Base-by-base conservation (phyloP, 1,140 invertebrate species). In the Conus ventricosus region DNA sequence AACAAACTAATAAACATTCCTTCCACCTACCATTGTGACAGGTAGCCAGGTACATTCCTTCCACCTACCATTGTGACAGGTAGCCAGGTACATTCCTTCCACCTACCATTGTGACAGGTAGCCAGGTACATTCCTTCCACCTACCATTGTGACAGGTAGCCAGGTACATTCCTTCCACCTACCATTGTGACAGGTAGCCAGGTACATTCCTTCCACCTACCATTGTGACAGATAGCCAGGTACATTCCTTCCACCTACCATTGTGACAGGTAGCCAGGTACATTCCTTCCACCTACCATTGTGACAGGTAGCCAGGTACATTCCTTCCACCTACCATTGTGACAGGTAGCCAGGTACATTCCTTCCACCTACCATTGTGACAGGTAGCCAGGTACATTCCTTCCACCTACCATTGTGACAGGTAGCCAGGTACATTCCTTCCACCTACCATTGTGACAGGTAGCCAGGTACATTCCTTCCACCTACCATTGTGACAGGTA, bases 241-340 rank as follows among this genome's bases (percentile, higher is more conserved):
- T 78, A 78, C 27, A n/a, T n/a, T n/a, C n/a, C n/a, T n/a, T n/a
- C n/a, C 17, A 63, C 25, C 17, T 78, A 78, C 76, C 76, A 17
- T 78, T 78, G 76, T 78, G 39, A 17, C 76, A 78, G 7, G 76
- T 13, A 5, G 4, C 25, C 25, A 39, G 25, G 39, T 78, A 78
- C 27, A n/a, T n/a, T n/a, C n/a, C n/a, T n/a, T n/a, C n/a, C 17
- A 63, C 25, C 17, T 78, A 78, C 76, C 76, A 17, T 78, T 78
- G 76, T 78, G 39, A 17, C 76, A 78, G 7, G 76, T 13, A 5
- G 4, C 25, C 25, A 39, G 25, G 39, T 78, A 78, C 27, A n/a
- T n/a, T n/a, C n/a, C n/a, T n/a, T n/a, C n/a, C 17, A 63, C 25
- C 17, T 78, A 78, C 76, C 76, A 17, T 78, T 78, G 76, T 78